Conservation (phyloP, 2,797 vertebrate species). For the Manis crassicaudata region DNA sequence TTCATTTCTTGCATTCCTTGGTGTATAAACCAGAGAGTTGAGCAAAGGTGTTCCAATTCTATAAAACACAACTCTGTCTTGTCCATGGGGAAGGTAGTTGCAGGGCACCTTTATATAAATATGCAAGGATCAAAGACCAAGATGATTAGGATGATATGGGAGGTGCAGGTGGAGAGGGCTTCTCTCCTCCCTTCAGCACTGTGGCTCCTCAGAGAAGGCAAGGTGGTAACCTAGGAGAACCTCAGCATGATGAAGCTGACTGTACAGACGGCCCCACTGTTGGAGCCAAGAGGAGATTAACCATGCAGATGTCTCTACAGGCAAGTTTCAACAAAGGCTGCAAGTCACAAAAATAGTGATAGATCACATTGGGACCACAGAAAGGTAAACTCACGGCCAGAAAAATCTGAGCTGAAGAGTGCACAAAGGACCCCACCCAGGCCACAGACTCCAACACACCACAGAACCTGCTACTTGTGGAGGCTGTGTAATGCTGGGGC, state of each 20-base stretch:
- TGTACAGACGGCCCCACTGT: background rate
- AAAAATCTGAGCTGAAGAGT: constrained; percentile 41
- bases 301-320: background rate
- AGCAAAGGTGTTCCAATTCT: constrained; percentile 25
- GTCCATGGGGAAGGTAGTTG: constrained; percentile 38
- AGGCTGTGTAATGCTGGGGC: background rate
- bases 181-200: constrained; percentile 44
- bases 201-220: constrained; percentile 64
- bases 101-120: constrained; percentile 56
- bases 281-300: background rate
- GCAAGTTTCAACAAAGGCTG: background rate
- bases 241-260: constrained; percentile 61
- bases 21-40: constrained; percentile 56
- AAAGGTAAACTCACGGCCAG: constrained; percentile 34
- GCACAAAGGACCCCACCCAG: constrained; percentile 30
- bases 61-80: constrained; percentile 60
- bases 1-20: constrained; percentile 54
- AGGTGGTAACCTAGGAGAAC: background rate
- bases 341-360: background rate
- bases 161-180: background rate
- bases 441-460: background rate
- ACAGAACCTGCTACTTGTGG: background rate
- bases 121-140: constrained; percentile 52
- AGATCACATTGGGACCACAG: constrained; percentile 52
- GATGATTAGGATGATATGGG: constrained; percentile 46